Evolutionary conservation across 1,140 invertebrate genomes (phyloP).

Genomic region (Choristoneura fumiferana): DNA sequence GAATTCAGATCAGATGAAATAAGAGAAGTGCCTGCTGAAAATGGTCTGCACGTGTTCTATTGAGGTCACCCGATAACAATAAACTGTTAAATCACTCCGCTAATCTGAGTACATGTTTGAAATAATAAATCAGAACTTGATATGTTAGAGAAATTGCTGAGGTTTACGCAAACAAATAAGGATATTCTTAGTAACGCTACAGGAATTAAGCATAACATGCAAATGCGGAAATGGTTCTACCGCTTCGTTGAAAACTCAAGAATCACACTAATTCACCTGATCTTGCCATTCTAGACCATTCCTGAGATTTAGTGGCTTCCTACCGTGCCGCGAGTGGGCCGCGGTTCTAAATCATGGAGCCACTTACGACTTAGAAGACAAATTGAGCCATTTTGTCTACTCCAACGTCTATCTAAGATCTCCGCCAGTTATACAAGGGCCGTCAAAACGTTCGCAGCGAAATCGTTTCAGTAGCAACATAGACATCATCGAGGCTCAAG

Average conservation of each 20-base stretch:
- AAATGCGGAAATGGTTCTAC: too few relatives aligned
- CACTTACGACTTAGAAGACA: slow-evolving; percentile 46
- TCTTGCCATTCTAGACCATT: slow-evolving; percentile 36
- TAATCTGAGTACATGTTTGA: too few relatives aligned
- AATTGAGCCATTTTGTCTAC: slow-evolving; percentile 48
- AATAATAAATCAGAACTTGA: too few relatives aligned
- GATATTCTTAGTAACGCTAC: too few relatives aligned
- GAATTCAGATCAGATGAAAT: background rate
- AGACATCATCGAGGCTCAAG: background rate
- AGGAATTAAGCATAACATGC: too few relatives aligned
- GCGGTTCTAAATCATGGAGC: slow-evolving; percentile 49
- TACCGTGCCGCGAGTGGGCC: slow-evolving; percentile 39
- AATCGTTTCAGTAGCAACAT: background rate
- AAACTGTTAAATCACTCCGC: too few relatives aligned
- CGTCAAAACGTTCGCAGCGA: background rate
- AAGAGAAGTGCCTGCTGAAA: background rate
- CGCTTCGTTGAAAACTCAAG: slow-evolving; percentile 24
- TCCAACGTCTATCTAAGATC: slow-evolving; percentile 32
- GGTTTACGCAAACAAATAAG: too few relatives aligned
- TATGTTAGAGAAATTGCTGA: too few relatives aligned
- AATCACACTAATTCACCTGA: slow-evolving; percentile 33
- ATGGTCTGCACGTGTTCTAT: background rate
- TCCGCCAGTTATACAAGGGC: background rate
- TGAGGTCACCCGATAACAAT: background rate
- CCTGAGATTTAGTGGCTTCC: slow-evolving; percentile 48